These are phyloP conservation scores for Labeo rohita DNA, from an alignment of 2,113 vertebrate genomes.

Conservation along the genomic window DNA sequence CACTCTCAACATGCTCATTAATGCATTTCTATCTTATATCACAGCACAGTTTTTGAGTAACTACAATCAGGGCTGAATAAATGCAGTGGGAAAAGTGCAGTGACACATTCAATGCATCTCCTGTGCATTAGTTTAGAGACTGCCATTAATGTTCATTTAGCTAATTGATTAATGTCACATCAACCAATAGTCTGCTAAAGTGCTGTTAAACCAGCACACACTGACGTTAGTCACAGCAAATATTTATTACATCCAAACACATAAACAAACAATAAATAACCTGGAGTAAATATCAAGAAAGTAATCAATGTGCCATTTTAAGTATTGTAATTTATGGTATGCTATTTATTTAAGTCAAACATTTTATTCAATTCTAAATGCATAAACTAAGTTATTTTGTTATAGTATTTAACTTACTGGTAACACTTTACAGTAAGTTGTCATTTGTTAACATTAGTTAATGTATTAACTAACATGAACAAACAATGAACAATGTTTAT, in stretches of 20 bases:
- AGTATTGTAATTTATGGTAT: neutral
- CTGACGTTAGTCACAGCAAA: neutral
- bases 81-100: neutral
- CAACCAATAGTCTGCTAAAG: neutral
- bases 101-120: neutral
- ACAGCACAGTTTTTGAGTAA: constrained; percentile 1
- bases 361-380: neutral
- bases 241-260: neutral
- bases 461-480: too few relatives aligned
- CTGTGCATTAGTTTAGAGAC: neutral
- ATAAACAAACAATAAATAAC: constrained; percentile 10
- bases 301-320: neutral
- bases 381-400: neutral
- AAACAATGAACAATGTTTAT: too few relatives aligned
- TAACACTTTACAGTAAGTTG: too few relatives aligned
- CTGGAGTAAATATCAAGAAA: neutral
- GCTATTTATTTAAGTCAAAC: neutral
- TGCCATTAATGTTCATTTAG: constrained; percentile 20
- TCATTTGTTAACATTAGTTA: too few relatives aligned
- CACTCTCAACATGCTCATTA: neutral
- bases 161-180: constrained; percentile 13
- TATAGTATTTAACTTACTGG: neutral
- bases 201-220: neutral
- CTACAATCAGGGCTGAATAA: neutral
- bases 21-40: neutral